A percentile compares a stretch with the other conserved stretches of the same genome.
Conservation (phyloP, 2,797 vertebrate species). For the Phrynocephalus vlangalii region DNA sequence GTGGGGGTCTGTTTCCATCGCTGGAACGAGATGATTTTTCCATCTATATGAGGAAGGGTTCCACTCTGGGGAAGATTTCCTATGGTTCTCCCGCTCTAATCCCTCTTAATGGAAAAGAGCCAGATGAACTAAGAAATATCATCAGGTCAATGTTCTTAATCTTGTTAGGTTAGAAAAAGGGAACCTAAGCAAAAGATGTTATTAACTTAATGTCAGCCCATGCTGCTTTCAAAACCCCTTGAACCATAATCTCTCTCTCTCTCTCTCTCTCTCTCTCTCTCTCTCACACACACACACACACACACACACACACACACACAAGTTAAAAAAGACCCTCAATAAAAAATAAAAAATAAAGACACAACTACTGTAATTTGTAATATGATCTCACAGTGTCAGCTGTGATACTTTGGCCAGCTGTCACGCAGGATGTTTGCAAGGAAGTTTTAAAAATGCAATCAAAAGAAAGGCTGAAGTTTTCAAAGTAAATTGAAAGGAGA, state of each 20-base stretch:
- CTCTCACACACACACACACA: too few species aligned
- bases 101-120: constrained; percentile 51
- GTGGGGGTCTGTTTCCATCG: not conserved
- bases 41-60: constrained; percentile 31
- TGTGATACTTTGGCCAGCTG: too few species aligned
- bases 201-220: constrained; percentile 65
- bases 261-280: too few species aligned
- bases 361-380: constrained; percentile 14
- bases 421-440: not conserved
- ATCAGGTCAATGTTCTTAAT: constrained; percentile 68
- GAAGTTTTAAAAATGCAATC: not conserved
- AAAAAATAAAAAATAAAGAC: constrained; percentile 39
- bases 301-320: too few species aligned
- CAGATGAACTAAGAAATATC: constrained; percentile 61
- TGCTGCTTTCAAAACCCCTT: constrained; percentile 57
- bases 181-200: constrained; percentile 61
- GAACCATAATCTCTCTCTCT: constrained; percentile 34
- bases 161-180: constrained; percentile 69
- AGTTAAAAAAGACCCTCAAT: not conserved
- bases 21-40: not conserved
- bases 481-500: not conserved
- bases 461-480: not conserved
- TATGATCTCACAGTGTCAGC: not conserved
- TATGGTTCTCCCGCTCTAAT: constrained; percentile 9
- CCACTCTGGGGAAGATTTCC: constrained; percentile 24